Percentiles rank a stretch among this genome's conserved stretches.
Evolutionary conservation across 2,888 invertebrate genomes (phyloP).

Genomic region (Xestobium rufovillosum): DNA sequence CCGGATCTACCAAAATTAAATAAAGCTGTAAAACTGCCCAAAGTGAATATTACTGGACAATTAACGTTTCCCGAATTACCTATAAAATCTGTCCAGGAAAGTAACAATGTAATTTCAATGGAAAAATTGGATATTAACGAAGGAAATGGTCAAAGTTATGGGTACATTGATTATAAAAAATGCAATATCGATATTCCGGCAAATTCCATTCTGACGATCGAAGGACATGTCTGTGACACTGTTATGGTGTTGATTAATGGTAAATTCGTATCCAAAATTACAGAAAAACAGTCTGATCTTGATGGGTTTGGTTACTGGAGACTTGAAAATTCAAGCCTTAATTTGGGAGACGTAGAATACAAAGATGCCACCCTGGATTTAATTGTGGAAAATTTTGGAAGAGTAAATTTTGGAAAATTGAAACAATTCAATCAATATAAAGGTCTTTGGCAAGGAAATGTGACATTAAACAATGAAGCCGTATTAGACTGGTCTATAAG

Average conservation of each 20-base stretch:
- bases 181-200: slow-evolving; percentile 26
- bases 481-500: slow-evolving; percentile 44
- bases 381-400: slow-evolving; percentile 71
- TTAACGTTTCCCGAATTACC: slow-evolving; percentile 20
- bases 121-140: slow-evolving; percentile 38
- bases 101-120: slow-evolving; percentile 29
- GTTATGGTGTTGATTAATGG: slow-evolving; percentile 46
- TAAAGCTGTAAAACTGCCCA: slow-evolving; percentile 77
- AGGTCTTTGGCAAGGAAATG: slow-evolving; percentile 42
- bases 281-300: slow-evolving; percentile 30
- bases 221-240: slow-evolving; percentile 43
- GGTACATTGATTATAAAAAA: slow-evolving; percentile 48
- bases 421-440: slow-evolving; percentile 41
- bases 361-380: slow-evolving; percentile 38
- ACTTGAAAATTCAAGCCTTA: slow-evolving; percentile 31
- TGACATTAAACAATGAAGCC: slow-evolving; percentile 40
- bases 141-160: slow-evolving; percentile 48
- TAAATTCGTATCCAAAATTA: slow-evolving; percentile 33
- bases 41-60: slow-evolving; percentile 44
- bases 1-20: slow-evolving; percentile 63
- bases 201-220: slow-evolving; percentile 32
- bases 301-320: slow-evolving; percentile 42
- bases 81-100: slow-evolving; percentile 15
- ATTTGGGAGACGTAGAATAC: slow-evolving; percentile 20
- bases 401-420: slow-evolving; percentile 52